Percentiles rank a stretch among this genome's conserved stretches.
phyloP scores from a whole-genome alignment of 2,113 vertebrate species.

The Xenopus laevis region DNA sequence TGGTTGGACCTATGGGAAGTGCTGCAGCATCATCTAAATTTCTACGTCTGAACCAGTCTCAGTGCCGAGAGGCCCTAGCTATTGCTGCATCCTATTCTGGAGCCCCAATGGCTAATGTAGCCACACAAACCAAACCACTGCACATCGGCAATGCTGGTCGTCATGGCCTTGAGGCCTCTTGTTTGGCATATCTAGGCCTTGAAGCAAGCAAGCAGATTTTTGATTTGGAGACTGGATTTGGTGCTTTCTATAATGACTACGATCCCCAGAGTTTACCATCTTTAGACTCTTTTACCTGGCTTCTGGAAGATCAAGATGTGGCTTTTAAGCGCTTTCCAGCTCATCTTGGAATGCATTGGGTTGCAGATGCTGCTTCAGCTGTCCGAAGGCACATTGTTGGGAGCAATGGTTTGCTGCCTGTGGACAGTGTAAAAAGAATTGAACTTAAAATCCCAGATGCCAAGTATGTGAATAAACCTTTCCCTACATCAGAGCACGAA shows the following conservation, averaged over 20 bases:
- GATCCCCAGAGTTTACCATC: constrained; percentile 60
- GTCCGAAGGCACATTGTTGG: constrained; percentile 64
- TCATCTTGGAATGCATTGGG: constrained; percentile 89
- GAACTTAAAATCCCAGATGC: constrained; percentile 76
- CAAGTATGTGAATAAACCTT: constrained; percentile 77
- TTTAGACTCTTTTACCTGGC: constrained; percentile 67
- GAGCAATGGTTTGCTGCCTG: constrained; percentile 47
- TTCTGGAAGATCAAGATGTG: constrained; percentile 82
- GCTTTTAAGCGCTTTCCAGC: constrained; percentile 87
- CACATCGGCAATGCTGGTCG: constrained; percentile 83
- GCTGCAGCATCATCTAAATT: constrained; percentile 84
- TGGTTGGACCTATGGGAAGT: constrained; percentile 89
- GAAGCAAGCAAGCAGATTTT: constrained; percentile 78
- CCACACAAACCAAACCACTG: constrained; percentile 89
- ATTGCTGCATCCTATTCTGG: constrained; percentile 86
- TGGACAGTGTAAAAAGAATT: constrained; percentile 61
- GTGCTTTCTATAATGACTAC: constrained; percentile 85
- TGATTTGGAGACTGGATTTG: constrained; percentile 75
- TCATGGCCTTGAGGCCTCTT: constrained; percentile 78
- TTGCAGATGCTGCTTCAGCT: constrained; percentile 74
- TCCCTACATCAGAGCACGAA: constrained; percentile 78
- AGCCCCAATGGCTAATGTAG: constrained; percentile 86
- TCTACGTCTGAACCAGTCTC: constrained; percentile 64
- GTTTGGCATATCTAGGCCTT: constrained; percentile 76
- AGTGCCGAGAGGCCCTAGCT: constrained; percentile 78